Percentiles rank a stretch among this genome's conserved stretches.
Conservation (phyloP, 2,888 invertebrate species). For the Mayetiola destructor region DNA sequence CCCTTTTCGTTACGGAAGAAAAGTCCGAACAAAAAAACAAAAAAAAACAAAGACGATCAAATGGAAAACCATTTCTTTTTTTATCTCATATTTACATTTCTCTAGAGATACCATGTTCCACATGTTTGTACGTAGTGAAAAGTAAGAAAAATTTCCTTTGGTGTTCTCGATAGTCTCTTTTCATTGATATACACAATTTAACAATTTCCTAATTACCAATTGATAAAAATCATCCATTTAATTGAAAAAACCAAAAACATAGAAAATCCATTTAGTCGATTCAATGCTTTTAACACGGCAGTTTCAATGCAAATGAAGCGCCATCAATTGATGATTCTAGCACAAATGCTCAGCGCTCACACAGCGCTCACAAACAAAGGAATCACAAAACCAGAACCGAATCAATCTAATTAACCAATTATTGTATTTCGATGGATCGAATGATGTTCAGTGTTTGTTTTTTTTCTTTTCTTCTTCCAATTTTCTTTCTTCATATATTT, state of each 20-base stretch:
- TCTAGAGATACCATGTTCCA: not conserved
- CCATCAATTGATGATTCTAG: not conserved
- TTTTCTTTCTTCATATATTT: too few species aligned
- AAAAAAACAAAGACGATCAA: not conserved
- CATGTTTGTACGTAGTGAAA: not conserved
- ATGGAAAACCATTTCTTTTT: not conserved
- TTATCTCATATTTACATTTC: too few species aligned
- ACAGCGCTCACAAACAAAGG: not conserved
- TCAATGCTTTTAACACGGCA: too few species aligned
- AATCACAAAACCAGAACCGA: not conserved
- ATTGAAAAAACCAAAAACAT: not conserved
- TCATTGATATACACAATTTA: not conserved
- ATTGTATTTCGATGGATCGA: not conserved
- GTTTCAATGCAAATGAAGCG: not conserved
- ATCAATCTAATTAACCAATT: slow-evolving; percentile 10
- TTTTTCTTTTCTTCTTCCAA: too few species aligned
- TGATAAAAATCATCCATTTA: slow-evolving; percentile 12
- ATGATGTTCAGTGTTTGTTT: too few species aligned
- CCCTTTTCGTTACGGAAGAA: slow-evolving; percentile 2
- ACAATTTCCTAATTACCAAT: slow-evolving; percentile 7
- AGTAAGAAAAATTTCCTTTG: not conserved
- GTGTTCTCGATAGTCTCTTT: not conserved
- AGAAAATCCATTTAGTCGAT: slow-evolving; percentile 4
- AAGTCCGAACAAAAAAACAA: not conserved
- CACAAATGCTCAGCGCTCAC: not conserved